A percentile compares a stretch with the other conserved stretches of the same genome.
Evolutionary conservation across 2,113 vertebrate species (phyloP).

Genomic region (Megaceryle torquata): DNA sequence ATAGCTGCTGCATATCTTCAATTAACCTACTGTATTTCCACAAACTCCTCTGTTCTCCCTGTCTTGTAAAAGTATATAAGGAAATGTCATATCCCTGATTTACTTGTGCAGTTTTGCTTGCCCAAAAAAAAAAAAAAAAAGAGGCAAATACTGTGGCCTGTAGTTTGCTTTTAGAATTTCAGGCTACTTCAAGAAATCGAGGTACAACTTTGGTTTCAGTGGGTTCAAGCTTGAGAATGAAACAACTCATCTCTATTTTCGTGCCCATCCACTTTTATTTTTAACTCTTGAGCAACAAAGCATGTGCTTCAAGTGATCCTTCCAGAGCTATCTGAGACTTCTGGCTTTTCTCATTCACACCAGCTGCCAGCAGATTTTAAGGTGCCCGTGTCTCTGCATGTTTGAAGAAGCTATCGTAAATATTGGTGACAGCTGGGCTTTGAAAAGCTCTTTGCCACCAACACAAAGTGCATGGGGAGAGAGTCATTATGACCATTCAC

Average conservation of each 20-base stretch:
- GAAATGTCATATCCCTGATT: not conserved
- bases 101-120: not conserved
- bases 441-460: constrained; percentile 16
- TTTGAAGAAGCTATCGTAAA: constrained; percentile 8
- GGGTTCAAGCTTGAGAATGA: not conserved
- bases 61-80: not conserved
- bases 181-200: not conserved
- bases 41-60: not conserved
- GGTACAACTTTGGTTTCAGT: not conserved
- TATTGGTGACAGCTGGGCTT: constrained; percentile 7
- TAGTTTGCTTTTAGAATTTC: not conserved
- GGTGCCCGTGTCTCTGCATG: not conserved
- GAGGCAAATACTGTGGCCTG: not conserved
- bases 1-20: too few species aligned
- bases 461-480: not conserved
- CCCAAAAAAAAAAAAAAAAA: not conserved
- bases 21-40: not conserved
- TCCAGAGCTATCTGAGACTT: not conserved
- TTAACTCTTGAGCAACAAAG: not conserved
- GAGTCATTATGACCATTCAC: not conserved
- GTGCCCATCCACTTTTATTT: not conserved
- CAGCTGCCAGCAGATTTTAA: constrained; percentile 11
- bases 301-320: not conserved
- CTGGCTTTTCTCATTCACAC: not conserved
- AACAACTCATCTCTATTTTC: not conserved